These are phyloP conservation scores for Macrochelys suwanniensis DNA, from an alignment of 2,797 vertebrate genomes.

Conservation along the genomic window DNA sequence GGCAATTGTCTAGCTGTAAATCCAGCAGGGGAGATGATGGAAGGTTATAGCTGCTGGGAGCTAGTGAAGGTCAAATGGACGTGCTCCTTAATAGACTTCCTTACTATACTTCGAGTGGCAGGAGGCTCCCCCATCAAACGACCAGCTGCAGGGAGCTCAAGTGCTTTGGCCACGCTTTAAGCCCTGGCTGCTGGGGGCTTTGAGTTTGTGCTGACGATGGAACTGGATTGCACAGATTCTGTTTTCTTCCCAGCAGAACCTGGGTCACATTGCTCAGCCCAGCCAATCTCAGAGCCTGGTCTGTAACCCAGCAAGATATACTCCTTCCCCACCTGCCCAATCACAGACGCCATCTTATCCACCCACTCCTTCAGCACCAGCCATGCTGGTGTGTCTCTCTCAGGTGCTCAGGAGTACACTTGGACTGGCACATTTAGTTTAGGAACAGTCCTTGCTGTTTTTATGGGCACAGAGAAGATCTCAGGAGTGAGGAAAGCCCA, in stretches of 20 bases:
- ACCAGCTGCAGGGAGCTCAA: fast-evolving
- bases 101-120: fast-evolving
- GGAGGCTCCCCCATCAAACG: fast-evolving
- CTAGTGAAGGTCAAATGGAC: background rate
- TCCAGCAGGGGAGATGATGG: background rate
- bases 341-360: background rate
- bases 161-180: fast-evolving
- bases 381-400: background rate
- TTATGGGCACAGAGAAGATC: background rate
- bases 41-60: background rate
- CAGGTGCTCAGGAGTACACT: background rate
- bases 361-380: background rate
- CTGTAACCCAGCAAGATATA: background rate
- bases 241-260: background rate
- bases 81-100: fast-evolving
- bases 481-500: background rate
- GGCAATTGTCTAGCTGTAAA: background rate
- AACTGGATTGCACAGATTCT: fast-evolving
- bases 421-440: background rate
- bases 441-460: background rate
- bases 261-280: background rate
- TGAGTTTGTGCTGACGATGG: background rate
- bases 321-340: background rate
- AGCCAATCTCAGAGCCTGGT: background rate
- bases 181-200: background rate